Percentiles rank a stretch among this genome's conserved stretches.
These are phyloP conservation scores for Cryptocephalus primarius DNA, from an alignment of 2,888 invertebrate species.

Conservation along the genomic window DNA sequence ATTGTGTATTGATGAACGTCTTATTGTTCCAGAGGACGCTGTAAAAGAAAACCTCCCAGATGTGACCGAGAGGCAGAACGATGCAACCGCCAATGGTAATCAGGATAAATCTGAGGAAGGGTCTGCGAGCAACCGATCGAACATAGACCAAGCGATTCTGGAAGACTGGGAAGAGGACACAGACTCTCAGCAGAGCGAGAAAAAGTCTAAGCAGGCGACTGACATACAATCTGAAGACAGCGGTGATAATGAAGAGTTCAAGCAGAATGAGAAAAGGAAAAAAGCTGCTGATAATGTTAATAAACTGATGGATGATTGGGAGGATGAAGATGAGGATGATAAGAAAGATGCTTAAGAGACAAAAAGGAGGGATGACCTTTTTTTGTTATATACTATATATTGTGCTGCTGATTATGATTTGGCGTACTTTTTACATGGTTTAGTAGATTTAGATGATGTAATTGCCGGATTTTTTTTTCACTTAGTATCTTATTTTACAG, in stretches of 20 bases:
- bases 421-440: no score
- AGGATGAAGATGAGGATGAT: slow-evolving; percentile 34
- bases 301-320: slow-evolving; percentile 38
- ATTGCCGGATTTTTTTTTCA: no score
- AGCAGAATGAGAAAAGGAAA: not conserved
- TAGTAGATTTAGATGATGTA: no score
- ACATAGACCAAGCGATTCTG: slow-evolving; percentile 25
- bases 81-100: not conserved
- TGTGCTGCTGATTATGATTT: no score
- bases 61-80: not conserved
- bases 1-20: not conserved
- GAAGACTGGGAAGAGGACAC: slow-evolving; percentile 38
- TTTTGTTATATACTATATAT: no score
- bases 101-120: no score
- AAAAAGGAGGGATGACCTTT: no score
- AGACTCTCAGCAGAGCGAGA: slow-evolving; percentile 35
- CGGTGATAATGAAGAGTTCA: not conserved
- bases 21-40: not conserved
- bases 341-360: slow-evolving; percentile 4
- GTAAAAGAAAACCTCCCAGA: slow-evolving; percentile 1
- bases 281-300: slow-evolving; percentile 28
- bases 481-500: no score
- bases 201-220: slow-evolving; percentile 14
- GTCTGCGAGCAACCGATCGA: not conserved
- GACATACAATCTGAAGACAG: not conserved